These are phyloP conservation scores for Phylloscopus trochilus DNA, from an alignment of 2,113 vertebrate genomes.

Conservation along the genomic window DNA sequence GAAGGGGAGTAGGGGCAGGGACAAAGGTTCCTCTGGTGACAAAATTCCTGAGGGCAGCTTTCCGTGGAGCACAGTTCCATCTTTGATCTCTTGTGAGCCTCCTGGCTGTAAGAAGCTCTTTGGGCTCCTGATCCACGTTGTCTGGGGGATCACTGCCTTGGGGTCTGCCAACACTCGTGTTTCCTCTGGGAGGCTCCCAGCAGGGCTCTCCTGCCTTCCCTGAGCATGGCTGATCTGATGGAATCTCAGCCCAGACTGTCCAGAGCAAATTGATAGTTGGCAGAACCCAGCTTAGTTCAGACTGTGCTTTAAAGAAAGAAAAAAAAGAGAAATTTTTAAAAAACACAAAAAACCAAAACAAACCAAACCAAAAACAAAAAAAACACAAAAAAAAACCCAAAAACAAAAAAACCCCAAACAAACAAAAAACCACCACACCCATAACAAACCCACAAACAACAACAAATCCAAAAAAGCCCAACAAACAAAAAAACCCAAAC, in stretches of 20 bases:
- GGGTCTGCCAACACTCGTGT: fast-evolving
- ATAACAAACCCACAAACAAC: too few relatives aligned
- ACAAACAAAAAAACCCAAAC: background rate
- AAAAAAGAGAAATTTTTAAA: too few relatives aligned
- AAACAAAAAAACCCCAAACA: too few relatives aligned
- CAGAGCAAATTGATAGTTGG: fast-evolving
- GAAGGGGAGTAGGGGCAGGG: background rate
- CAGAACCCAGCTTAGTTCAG: background rate
- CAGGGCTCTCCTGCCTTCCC: background rate
- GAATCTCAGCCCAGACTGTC: background rate
- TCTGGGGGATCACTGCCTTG: background rate
- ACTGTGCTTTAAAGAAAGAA: background rate
- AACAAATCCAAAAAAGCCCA: too few relatives aligned
- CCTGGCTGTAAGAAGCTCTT: background rate
- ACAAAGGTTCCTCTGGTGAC: background rate
- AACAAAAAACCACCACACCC: too few relatives aligned
- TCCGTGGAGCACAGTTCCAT: background rate
- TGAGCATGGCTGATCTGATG: background rate
- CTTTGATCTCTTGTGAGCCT: background rate
- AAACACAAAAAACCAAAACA: too few relatives aligned
- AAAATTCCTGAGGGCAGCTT: background rate
- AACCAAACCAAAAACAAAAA: too few relatives aligned
- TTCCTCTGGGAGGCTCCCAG: background rate
- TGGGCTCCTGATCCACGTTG: background rate
- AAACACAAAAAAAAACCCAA: background rate